These are phyloP conservation scores for Triops cancriformis DNA, from an alignment of 1,140 invertebrate species.

Conservation along the genomic window DNA sequence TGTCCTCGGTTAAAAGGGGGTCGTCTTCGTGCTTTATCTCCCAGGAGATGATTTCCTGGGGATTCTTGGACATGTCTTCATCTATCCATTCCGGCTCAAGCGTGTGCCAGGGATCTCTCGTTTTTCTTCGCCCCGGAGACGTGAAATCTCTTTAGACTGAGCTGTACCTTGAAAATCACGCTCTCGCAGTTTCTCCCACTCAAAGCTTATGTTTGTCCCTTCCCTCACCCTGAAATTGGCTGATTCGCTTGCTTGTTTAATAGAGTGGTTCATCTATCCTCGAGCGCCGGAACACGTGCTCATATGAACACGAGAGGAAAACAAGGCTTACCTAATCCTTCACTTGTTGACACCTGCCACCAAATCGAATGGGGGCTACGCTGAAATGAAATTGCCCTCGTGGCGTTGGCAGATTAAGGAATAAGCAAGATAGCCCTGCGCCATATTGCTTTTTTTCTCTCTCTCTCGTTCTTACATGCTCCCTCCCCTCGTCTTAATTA, in stretches of 20 bases:
- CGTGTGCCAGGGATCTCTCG: background rate
- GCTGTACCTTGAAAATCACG: slow-evolving; percentile 1
- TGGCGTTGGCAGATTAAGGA: background rate
- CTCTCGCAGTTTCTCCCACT: background rate
- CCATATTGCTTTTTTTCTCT: background rate
- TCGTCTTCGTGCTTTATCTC: slow-evolving; percentile 5
- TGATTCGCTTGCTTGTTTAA: background rate
- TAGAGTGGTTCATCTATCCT: background rate
- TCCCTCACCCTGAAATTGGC: background rate
- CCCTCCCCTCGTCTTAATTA: background rate
- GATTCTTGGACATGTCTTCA: background rate
- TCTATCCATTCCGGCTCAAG: background rate
- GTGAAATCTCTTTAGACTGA: background rate
- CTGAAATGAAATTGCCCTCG: background rate
- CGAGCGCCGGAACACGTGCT: background rate
- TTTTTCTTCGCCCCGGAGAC: background rate
- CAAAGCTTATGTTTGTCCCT: background rate
- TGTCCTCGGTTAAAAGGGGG: slow-evolving; percentile 1
- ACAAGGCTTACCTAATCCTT: background rate
- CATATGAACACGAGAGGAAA: background rate
- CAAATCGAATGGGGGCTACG: background rate
- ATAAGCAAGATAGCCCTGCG: background rate
- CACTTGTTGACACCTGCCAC: background rate
- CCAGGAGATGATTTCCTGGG: slow-evolving; percentile 3
- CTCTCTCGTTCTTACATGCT: background rate